phyloP scores from a whole-genome alignment of 2,797 vertebrate species.

The Danio kyathit region DNA sequence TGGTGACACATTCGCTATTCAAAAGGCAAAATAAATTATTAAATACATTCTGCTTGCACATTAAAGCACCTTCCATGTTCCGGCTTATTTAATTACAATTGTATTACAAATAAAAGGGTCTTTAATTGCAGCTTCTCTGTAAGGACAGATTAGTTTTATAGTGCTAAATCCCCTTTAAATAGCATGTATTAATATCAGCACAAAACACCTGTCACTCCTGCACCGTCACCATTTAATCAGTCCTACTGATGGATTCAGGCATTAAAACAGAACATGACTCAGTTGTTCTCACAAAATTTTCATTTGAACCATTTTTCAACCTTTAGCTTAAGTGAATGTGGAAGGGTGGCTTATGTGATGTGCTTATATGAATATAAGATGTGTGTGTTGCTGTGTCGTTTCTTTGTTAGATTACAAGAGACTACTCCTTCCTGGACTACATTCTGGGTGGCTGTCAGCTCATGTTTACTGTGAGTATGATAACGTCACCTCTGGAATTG shows the following conservation, averaged over 20 bases:
- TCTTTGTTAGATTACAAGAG: constrained; percentile 87
- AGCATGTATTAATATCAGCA: constrained; percentile 65
- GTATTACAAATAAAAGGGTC: constrained; percentile 53
- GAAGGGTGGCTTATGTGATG: background rate
- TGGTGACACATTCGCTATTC: background rate
- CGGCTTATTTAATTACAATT: constrained; percentile 68
- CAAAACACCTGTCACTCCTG: constrained; percentile 51
- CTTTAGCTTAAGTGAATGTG: background rate
- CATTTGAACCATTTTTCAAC: background rate
- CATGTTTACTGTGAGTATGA: constrained; percentile 96
- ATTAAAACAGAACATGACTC: constrained; percentile 38
- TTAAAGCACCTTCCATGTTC: constrained; percentile 69
- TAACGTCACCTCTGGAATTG: constrained; percentile 12
- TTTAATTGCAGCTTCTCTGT: constrained; percentile 72
- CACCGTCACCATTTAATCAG: constrained; percentile 30
- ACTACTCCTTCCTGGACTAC: constrained; percentile 98
- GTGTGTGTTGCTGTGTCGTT: constrained; percentile 28
- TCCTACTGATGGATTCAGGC: constrained; percentile 11
- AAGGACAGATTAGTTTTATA: constrained; percentile 69
- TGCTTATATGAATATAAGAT: constrained; percentile 17
- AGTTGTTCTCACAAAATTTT: constrained; percentile 29
- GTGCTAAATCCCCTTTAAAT: constrained; percentile 67
- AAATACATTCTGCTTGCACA: constrained; percentile 50
- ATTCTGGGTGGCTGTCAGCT: constrained; percentile 97
- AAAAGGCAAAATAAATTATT: constrained; percentile 25